These are phyloP conservation scores for Microchirus variegatus DNA, from an alignment of 2,797 vertebrate genomes.

Conservation along the genomic window DNA sequence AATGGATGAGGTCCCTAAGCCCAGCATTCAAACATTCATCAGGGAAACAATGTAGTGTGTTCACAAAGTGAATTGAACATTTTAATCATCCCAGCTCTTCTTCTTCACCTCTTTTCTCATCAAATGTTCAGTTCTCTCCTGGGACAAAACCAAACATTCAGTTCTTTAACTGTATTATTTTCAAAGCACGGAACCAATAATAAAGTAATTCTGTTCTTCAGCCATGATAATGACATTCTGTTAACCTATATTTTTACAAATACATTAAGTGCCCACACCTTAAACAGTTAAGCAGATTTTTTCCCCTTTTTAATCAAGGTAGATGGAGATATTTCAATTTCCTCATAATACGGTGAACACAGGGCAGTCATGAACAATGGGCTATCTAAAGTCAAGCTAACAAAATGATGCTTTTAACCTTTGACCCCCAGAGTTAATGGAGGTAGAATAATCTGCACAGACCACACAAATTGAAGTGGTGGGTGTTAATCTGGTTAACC, in stretches of 20 bases:
- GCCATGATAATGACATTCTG: constrained; percentile 30
- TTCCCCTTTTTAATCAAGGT: constrained; percentile 58
- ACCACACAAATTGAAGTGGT: constrained; percentile 65
- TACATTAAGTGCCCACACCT: constrained; percentile 38
- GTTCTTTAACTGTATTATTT: constrained; percentile 22
- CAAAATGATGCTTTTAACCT: constrained; percentile 69
- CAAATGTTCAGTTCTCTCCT: constrained; percentile 1
- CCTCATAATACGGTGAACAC: constrained; percentile 37
- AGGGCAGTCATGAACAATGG: constrained; percentile 71
- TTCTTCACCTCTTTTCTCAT: constrained; percentile 31
- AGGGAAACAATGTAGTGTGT: constrained; percentile 42
- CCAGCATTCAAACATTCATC: constrained; percentile 49
- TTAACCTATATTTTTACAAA: too few species aligned
- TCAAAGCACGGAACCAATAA: constrained; percentile 5
- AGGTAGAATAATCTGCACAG: constrained; percentile 68
- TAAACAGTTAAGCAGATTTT: constrained; percentile 49
- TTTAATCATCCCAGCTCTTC: constrained; percentile 36
- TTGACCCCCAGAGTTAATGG: constrained; percentile 67
- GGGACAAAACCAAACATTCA: constrained; percentile 17
- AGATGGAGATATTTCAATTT: constrained; percentile 27
- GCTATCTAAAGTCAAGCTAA: constrained; percentile 62
- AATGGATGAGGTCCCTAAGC: constrained; percentile 44
- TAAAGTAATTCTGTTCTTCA: constrained; percentile 8
- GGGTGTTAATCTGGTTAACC: constrained; percentile 67
- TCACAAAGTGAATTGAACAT: constrained; percentile 21